phyloP scores from a whole-genome alignment of 2,797 vertebrate species.

The Jordanella pulchra region DNA sequence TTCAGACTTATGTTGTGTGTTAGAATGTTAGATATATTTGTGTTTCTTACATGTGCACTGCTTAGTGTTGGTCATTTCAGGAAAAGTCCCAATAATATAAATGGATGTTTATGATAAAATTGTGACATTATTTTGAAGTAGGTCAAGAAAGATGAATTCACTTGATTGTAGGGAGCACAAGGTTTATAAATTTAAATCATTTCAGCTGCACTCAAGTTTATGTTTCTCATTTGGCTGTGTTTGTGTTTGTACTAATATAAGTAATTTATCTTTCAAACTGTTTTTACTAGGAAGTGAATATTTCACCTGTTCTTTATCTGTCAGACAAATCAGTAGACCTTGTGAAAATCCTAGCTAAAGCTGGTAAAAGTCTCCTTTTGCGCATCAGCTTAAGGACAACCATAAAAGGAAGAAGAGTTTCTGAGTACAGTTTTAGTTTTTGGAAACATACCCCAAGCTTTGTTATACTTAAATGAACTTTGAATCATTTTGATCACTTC shows the following conservation, averaged over 20 bases:
- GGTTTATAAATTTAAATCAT: no score
- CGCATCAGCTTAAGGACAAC: no score
- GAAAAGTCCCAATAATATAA: background rate
- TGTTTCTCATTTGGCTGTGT: slow-evolving; percentile 47
- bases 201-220: slow-evolving; percentile 5
- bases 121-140: background rate
- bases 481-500: no score
- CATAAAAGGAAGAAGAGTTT: no score
- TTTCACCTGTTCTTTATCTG: background rate
- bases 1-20: background rate
- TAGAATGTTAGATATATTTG: background rate
- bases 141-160: background rate
- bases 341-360: no score
- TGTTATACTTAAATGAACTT: no score
- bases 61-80: background rate
- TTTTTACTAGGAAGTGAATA: slow-evolving; percentile 5
- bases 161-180: no score
- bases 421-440: no score
- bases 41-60: background rate
- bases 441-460: no score
- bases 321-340: background rate
- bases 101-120: background rate
- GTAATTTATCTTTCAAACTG: slow-evolving; percentile 16
- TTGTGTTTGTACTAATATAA: slow-evolving; percentile 44
- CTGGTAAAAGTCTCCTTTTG: no score